These are phyloP conservation scores for Pomatorhinus ruficollis DNA, from an alignment of 2,113 vertebrate species.

Conservation along the genomic window DNA sequence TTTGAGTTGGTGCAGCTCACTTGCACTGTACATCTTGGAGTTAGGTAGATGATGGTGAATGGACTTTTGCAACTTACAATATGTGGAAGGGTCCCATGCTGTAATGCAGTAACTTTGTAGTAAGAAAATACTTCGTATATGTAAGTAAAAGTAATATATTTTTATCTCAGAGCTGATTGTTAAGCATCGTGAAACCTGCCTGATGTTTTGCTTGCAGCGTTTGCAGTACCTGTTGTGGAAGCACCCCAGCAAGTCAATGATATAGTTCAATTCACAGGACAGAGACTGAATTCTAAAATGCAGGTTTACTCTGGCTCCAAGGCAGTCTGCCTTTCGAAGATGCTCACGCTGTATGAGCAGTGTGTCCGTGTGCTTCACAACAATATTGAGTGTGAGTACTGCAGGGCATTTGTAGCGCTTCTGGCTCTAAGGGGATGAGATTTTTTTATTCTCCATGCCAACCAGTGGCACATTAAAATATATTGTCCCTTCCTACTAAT, in stretches of 20 bases:
- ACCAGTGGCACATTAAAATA: neutral
- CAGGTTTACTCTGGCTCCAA: conserved; percentile 89
- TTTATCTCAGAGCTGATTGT: neutral
- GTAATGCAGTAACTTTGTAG: neutral
- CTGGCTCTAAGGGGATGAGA: neutral
- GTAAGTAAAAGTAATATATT: neutral
- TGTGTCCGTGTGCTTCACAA: conserved; percentile 89
- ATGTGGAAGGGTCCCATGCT: fast-evolving
- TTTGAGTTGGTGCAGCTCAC: neutral
- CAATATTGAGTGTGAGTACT: conserved; percentile 86
- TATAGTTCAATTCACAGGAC: conserved; percentile 76
- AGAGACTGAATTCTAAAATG: conserved; percentile 86
- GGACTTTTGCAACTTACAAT: neutral
- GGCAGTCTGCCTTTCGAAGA: conserved; percentile 76
- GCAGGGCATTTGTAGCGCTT: neutral
- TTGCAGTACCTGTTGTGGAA: neutral
- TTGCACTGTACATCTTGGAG: neutral
- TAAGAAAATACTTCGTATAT: neutral
- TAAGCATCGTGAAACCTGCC: neutral
- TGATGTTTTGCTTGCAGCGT: neutral
- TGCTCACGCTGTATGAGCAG: conserved; percentile 86
- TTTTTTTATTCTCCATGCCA: neutral
- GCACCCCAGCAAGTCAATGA: conserved; percentile 40
- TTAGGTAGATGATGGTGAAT: neutral
- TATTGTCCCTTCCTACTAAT: neutral